A percentile compares a stretch with the other conserved stretches of the same genome.
phyloP scores from a whole-genome alignment of 2,888 invertebrate species.

The Rhaphigaster nebulosa region DNA sequence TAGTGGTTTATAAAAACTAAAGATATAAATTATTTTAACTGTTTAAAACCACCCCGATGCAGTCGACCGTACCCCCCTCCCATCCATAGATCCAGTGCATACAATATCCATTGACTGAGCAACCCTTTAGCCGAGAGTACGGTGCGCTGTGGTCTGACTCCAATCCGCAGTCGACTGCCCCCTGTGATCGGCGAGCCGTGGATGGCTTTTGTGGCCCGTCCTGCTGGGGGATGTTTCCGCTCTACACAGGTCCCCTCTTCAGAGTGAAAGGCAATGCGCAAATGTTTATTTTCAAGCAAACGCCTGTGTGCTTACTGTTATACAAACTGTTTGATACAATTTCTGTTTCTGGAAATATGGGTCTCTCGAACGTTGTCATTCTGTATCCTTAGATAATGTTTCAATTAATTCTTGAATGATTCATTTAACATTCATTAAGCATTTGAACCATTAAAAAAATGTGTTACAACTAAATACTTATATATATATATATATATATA shows the following conservation, averaged over 20 bases:
- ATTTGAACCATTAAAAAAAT: too few relatives aligned
- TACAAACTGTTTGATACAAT: background rate
- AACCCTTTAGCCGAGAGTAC: background rate
- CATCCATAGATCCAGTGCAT: too few relatives aligned
- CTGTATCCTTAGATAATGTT: too few relatives aligned
- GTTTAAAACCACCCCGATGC: background rate
- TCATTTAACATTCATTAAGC: too few relatives aligned
- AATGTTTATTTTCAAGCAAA: background rate
- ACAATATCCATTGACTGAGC: background rate
- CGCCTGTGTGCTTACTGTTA: background rate
- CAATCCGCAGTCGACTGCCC: background rate
- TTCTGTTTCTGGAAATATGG: background rate
- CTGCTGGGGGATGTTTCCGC: background rate
- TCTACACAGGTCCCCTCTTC: background rate
- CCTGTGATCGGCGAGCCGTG: slow-evolving; percentile 6
- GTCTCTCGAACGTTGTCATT: too few relatives aligned
- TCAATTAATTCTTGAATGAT: too few relatives aligned
- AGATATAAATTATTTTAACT: too few relatives aligned
- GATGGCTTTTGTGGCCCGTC: background rate
- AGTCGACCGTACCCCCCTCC: too few relatives aligned
- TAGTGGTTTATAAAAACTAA: too few relatives aligned
- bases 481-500: too few relatives aligned
- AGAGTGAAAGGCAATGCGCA: background rate
- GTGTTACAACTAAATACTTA: too few relatives aligned
- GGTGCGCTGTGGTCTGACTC: background rate